These are phyloP conservation scores for Andrena marginata DNA, from an alignment of 2,888 invertebrate species.

Conservation along the genomic window DNA sequence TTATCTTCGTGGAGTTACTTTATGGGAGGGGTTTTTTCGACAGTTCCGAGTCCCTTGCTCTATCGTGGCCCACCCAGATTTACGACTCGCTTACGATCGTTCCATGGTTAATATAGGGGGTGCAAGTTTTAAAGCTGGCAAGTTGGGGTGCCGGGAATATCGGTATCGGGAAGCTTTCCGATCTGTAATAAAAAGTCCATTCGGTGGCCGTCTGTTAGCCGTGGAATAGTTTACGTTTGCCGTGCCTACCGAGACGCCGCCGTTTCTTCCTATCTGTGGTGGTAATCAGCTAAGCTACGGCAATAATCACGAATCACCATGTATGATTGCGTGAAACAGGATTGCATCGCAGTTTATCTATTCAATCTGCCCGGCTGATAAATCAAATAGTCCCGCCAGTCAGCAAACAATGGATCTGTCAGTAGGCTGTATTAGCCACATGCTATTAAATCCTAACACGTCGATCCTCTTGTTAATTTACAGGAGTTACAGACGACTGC, in stretches of 20 bases:
- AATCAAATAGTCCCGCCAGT: background rate
- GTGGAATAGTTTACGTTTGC: too few species aligned
- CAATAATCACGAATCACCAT: background rate
- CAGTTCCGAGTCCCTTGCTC: background rate
- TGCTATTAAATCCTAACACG: background rate
- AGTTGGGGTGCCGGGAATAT: background rate
- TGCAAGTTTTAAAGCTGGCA: constrained; percentile 16
- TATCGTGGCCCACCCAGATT: constrained; percentile 7
- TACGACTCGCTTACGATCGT: constrained; percentile 20
- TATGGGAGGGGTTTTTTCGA: constrained; percentile 23
- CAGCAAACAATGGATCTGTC: background rate
- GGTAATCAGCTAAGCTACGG: too few species aligned
- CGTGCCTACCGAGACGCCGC: too few species aligned
- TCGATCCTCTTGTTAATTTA: background rate
- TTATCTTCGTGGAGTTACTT: constrained; percentile 41
- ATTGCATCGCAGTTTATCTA: background rate
- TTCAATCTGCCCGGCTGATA: constrained; percentile 3
- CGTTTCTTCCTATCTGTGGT: too few species aligned
- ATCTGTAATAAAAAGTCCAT: background rate
- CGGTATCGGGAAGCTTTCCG: background rate
- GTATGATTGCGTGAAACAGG: background rate
- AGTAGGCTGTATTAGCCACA: background rate
- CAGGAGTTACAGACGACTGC: background rate
- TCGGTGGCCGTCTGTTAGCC: too few species aligned
- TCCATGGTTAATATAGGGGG: constrained; percentile 20